These are phyloP conservation scores for Myocastor coypus DNA, from an alignment of 2,113 vertebrate species.

Conservation along the genomic window DNA sequence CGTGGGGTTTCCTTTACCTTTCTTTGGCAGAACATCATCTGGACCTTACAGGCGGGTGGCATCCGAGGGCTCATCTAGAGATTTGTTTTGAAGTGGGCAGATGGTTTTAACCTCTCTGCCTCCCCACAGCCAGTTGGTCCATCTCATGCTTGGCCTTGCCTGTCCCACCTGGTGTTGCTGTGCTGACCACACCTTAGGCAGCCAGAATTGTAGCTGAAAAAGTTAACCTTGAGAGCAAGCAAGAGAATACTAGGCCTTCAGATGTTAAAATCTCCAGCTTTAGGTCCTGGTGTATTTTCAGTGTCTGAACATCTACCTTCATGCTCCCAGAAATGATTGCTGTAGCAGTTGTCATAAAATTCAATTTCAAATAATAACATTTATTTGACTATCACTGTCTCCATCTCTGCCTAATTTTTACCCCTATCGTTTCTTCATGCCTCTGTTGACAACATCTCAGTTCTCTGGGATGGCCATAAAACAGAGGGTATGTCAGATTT, in stretches of 20 bases:
- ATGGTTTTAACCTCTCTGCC: not conserved
- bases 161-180: no score
- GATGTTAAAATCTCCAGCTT: not conserved
- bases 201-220: not conserved
- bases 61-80: not conserved
- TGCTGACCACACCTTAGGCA: not conserved
- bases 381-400: conserved; percentile 52
- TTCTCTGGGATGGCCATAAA: conserved; percentile 49
- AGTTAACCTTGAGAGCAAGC: not conserved
- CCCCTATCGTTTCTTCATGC: conserved; percentile 45
- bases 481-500: conserved; percentile 59
- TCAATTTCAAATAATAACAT: conserved; percentile 67
- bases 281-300: not conserved
- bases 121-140: rapidly evolving
- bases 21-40: not conserved
- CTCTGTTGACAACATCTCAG: conserved; percentile 42
- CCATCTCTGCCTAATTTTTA: conserved; percentile 62
- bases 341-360: conserved; percentile 54
- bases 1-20: not conserved
- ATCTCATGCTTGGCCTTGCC: not conserved
- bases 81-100: not conserved
- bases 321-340: not conserved
- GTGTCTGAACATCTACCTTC: conserved; percentile 46
- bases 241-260: not conserved
- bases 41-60: not conserved